Conservation (phyloP, 2,113 vertebrate genomes). For the Pristiophorus japonicus region DNA sequence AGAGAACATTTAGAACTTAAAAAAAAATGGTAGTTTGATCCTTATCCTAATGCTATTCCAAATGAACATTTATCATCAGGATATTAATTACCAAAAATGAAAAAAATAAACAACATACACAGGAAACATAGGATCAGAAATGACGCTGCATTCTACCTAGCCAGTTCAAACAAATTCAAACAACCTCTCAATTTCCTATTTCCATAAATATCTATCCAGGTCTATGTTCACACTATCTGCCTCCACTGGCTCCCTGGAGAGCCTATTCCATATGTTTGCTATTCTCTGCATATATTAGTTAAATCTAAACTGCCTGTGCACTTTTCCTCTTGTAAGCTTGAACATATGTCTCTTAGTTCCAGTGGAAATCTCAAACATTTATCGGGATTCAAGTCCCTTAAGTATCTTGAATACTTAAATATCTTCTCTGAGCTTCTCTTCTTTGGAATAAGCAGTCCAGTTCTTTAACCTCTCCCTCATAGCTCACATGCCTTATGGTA, state of each 20-base stretch:
- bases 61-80: not conserved
- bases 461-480: no score
- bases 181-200: not conserved
- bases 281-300: no score
- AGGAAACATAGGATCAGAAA: not conserved
- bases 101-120: not conserved
- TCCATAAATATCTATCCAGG: not conserved
- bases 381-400: no score
- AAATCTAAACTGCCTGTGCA: no score
- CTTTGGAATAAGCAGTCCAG: no score
- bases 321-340: no score
- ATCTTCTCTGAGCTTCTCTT: no score
- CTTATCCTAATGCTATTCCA: not conserved
- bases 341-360: no score
- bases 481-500: no score
- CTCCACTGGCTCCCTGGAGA: not conserved
- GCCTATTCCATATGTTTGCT: no score
- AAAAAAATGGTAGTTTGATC: not conserved
- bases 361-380: no score
- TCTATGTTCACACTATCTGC: not conserved
- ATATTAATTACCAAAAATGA: not conserved
- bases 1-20: not conserved
- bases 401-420: no score
- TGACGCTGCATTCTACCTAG: not conserved
- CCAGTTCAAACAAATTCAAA: not conserved